Evolutionary conservation across 2,113 vertebrate species (phyloP), one percentile per base, ranked within the genome.

Genomic region (Gavia stellata): DNA sequence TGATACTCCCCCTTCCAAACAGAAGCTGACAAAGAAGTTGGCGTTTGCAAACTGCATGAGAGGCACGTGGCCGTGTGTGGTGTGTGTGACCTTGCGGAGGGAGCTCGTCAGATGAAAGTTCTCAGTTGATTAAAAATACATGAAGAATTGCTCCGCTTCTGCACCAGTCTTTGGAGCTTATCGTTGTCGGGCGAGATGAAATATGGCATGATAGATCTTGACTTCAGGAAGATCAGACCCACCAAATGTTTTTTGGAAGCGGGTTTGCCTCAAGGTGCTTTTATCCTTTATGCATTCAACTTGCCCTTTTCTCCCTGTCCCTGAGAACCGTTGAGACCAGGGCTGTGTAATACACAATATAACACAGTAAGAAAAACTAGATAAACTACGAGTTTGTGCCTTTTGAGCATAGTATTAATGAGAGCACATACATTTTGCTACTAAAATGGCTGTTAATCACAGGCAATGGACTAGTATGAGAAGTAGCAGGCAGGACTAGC

Each of bases 11-110:
- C 96, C 92, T 98, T 97, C 96, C 97, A 98, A 98, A 98, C 97
- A 96, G 96, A 97, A 97, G 97, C 97, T 98, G 98, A 98, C 98
- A 98, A 86, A 89, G 90, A 94, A 96, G 97, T 97, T 95, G 97
- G 98, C 98, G 86, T 97, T 95, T 95, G 95, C 87, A 95, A 94
- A 95, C 96, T 80, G 42, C 81, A 72, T 67, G 92, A 95, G 95
- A 94, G 88, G 79, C 92, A 62, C 74, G 55, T 70, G 80, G 92
- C 84, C 3, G 6, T 29, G 17, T 50, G 9, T 96, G 83, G 85
- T 59, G 72, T 34, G 58, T 75, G 74, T 97, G 98, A 97, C 98
- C 97, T 98, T 98, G 98, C 10, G 6, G 75, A 94, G 74, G 73
- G 56, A 96, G 40, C 90, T 93, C 33, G 8, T 87, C 40, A 56